Percentiles rank a stretch among this genome's conserved stretches.
These are phyloP conservation scores for Hoplias malabaricus DNA, from an alignment of 2,113 vertebrate genomes.

Conservation along the genomic window DNA sequence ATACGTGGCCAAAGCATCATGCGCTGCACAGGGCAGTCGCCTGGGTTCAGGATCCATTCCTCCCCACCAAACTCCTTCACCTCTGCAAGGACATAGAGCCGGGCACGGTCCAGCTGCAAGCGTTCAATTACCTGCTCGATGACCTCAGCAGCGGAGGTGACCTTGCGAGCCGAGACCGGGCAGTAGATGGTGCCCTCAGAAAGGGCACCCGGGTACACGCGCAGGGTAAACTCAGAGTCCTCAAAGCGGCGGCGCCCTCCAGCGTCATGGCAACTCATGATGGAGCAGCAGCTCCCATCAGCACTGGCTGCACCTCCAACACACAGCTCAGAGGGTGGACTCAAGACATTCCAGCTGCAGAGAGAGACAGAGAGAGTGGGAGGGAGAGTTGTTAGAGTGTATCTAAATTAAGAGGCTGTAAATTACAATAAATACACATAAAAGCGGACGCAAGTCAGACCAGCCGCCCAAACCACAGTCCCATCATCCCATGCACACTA, in stretches of 20 bases:
- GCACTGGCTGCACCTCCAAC: slow-evolving; percentile 70
- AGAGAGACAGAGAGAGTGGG: not conserved
- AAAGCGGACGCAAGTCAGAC: slow-evolving; percentile 1
- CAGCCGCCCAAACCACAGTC: not conserved
- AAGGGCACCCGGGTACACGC: slow-evolving; percentile 88
- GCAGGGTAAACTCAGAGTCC: slow-evolving; percentile 88
- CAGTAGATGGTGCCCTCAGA: slow-evolving; percentile 94
- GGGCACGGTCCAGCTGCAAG: slow-evolving; percentile 85
- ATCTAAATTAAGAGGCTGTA: not conserved
- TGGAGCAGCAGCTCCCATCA: slow-evolving; percentile 87
- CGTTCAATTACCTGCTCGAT: slow-evolving; percentile 86
- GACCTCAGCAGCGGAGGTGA: slow-evolving; percentile 89
- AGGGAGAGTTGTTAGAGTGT: not conserved
- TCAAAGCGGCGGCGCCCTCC: slow-evolving; percentile 93
- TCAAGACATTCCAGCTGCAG: slow-evolving; percentile 80
- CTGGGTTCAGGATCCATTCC: slow-evolving; percentile 97
- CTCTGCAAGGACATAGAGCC: slow-evolving; percentile 91
- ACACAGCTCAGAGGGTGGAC: slow-evolving; percentile 56
- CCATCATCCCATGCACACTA: not conserved
- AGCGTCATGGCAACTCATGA: slow-evolving; percentile 95
- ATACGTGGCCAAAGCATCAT: slow-evolving; percentile 96
- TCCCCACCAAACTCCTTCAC: slow-evolving; percentile 97
- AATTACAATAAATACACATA: not conserved
- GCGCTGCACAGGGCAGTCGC: slow-evolving; percentile 91
- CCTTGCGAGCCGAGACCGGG: slow-evolving; percentile 86